Base-by-base conservation (phyloP, 2,888 invertebrate genomes). In the Philaethria dido region DNA sequence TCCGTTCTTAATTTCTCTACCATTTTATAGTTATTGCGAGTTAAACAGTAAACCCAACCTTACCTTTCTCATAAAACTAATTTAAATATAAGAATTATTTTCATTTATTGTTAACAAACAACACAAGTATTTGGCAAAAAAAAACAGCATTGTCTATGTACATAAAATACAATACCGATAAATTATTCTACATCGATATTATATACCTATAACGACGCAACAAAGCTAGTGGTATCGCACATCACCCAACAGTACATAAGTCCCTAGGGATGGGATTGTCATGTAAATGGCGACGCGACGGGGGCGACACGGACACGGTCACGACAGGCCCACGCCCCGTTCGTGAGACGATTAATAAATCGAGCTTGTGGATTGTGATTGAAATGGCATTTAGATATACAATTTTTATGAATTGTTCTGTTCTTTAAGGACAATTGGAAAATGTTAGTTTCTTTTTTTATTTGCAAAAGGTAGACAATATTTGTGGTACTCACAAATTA, bases 231-330 rank as follows among this genome's bases (percentile, higher is more conserved):
- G 60, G 29, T 60, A 33, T 60, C 33, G 16, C 18, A 29, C 22
- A 44, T 25, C n/a, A 8, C 16, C 29, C 29, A 52, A 52, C 16
- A 39, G 33, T 70, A 73, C 71, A 75, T 74, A 72, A 68, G 72
- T 62, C 71, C 69, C 68, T 59, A 70, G 75, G 73, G 73, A 70
- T 66, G 61, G 64, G 72, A 78, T 79, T 79, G 79, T 79, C 72
- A 79, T 79, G 79, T 78, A 77, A 79, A 79, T 79, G 73, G 62
- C 70, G 73, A 62, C 70, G 63, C 70, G 70, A 71, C 75, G 74
- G 73, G 75, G 73, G 72, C 71, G 75, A 73, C 68, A 72, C 73
- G 73, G 73, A 68, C 72, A 64, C 73, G 73, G 73, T 66, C 72
- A 66, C 72, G 74, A 69, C 73, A 68, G 52, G 61, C 67, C 66